Base-by-base conservation (phyloP, 2,113 vertebrate species). In the Planiliza haematocheilus region DNA sequence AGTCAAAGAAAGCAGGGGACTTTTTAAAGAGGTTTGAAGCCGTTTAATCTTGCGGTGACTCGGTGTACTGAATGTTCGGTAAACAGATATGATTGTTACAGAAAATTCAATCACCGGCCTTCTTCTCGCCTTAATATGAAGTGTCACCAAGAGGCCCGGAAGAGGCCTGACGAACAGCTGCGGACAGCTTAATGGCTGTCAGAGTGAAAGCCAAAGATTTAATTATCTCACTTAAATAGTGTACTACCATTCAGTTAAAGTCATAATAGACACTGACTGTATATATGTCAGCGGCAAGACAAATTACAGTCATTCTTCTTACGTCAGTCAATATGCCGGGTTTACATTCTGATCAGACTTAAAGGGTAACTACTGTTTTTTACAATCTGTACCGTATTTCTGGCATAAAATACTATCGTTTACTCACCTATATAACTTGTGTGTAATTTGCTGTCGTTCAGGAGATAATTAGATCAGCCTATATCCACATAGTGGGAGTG, bases 1-100 rank as follows among this genome's bases (percentile, higher is more conserved):
- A 94, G 93, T 94, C 84, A 91, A 93, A 87, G 80, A 88, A 91
- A 89, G 82, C 91, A 80, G 88, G 86, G 76, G 90, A 88, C 90
- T 91, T 93, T 91, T 74, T 30, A 5, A 63, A 84, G 67, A 69
- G 61, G 11, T 90, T 93, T 81, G 82, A 91, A 93, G 85, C 88
- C 83, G 89, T 94, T 94, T 91, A 87, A 83, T 91, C 82, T 87
- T 89, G 75, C 83, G 53, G 9, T 77, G 82, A n/a, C 84, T 67
- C 79, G 79, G 83, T 82, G 86, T 82, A 81, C 81, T 42, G 74
- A 86, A 84, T 67, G 79, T 74, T 60, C 17, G 18, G 46, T 59
- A 73, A 67, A 76, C 59, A 72, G 49, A 79, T 24, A 77, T n/a
- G 16, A 41, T 63, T 65, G 62, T 72, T 74, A 50, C 38, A 48